Evolutionary conservation across 2,888 invertebrate species (phyloP).

Genomic region (Dynastes grantii): DNA sequence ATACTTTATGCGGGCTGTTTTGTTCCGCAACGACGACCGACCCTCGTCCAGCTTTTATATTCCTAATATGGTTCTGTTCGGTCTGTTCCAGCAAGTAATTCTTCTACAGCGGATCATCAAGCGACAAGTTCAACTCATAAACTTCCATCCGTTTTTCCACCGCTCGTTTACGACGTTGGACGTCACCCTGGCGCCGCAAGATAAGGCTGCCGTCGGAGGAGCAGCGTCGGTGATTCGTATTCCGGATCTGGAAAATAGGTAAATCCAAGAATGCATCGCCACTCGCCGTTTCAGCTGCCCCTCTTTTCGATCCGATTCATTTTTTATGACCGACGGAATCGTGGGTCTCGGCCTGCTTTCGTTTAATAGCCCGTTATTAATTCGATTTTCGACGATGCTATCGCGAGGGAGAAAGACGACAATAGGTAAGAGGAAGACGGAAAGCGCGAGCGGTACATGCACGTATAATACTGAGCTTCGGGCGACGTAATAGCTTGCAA

Average conservation of each 20-base stretch:
- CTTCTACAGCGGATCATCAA: conserved; percentile 58
- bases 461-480: background rate
- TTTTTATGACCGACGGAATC: conserved; percentile 37
- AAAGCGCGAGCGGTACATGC: background rate
- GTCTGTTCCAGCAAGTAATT: conserved; percentile 59
- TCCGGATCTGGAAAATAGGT: conserved; percentile 56
- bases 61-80: conserved; percentile 40
- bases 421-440: background rate
- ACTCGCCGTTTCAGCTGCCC: background rate
- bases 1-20: too few species aligned
- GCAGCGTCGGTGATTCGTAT: conserved; percentile 54
- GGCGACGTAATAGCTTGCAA: background rate
- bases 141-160: conserved; percentile 55
- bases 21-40: too few species aligned
- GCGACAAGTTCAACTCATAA: conserved; percentile 54
- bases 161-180: conserved; percentile 56
- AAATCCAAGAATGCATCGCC: conserved; percentile 41
- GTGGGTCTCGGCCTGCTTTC: conserved; percentile 1
- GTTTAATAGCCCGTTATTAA: conserved; percentile 36
- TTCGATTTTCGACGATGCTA: conserved; percentile 14
- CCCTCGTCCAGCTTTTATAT: background rate
- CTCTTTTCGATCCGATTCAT: conserved; percentile 30
- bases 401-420: too few species aligned
- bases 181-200: conserved; percentile 57
- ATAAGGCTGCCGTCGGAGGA: conserved; percentile 52